A percentile compares a stretch with the other conserved stretches of the same genome.
These are phyloP conservation scores for Hapalemur alaotrensis DNA, from an alignment of 2,797 vertebrate genomes.

Conservation along the genomic window DNA sequence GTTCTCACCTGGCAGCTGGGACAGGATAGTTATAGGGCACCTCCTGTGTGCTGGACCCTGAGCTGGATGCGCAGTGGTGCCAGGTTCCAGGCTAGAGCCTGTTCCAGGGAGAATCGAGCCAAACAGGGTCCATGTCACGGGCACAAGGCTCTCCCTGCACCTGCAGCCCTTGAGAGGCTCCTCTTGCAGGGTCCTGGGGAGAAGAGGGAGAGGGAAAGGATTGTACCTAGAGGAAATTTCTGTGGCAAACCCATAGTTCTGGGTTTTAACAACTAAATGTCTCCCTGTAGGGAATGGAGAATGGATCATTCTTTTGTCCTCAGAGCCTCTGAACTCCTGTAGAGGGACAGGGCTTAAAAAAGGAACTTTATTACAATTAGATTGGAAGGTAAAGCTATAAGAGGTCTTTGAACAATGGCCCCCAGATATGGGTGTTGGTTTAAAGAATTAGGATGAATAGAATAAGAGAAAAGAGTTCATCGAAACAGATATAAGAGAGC, in stretches of 20 bases:
- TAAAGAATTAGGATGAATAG: background rate
- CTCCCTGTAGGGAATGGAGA: background rate
- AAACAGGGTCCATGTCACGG: background rate
- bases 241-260: background rate
- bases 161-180: background rate
- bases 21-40: background rate
- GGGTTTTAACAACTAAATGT: background rate
- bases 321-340: background rate
- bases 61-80: background rate
- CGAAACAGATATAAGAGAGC: background rate
- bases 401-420: background rate
- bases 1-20: background rate
- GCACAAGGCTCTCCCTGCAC: background rate
- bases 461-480: background rate
- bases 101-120: background rate
- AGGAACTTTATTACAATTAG: background rate
- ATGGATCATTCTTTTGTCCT: background rate
- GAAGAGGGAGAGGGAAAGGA: background rate
- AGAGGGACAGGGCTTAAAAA: background rate
- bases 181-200: background rate
- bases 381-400: background rate
- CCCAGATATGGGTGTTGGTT: background rate
- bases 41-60: background rate
- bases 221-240: background rate
- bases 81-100: background rate